Evolutionary conservation across 1,140 invertebrate species (phyloP).

Genomic region (Holotrichia oblita): DNA sequence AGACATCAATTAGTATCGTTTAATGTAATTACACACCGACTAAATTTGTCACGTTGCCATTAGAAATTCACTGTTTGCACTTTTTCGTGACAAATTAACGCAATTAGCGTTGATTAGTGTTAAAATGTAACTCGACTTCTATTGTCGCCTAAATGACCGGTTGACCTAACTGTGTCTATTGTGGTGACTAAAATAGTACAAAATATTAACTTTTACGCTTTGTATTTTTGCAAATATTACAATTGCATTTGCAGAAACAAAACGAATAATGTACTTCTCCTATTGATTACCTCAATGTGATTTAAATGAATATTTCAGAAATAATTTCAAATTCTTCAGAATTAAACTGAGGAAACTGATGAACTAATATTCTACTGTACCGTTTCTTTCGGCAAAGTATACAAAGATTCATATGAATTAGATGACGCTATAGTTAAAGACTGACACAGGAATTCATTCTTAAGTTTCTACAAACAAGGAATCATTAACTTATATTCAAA

Average conservation of each 20-base stretch:
- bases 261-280: background rate
- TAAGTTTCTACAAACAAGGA: too few relatives aligned
- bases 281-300: background rate
- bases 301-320: background rate
- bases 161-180: conserved; percentile 29
- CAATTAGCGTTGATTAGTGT: conserved; percentile 36
- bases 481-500: too few relatives aligned
- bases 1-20: conserved; percentile 33
- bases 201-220: conserved; percentile 4
- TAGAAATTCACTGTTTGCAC: conserved; percentile 36
- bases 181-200: background rate
- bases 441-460: too few relatives aligned
- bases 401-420: too few relatives aligned
- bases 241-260: background rate
- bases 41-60: conserved; percentile 36
- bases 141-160: conserved; percentile 24
- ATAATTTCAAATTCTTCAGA: background rate
- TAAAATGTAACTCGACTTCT: conserved; percentile 30
- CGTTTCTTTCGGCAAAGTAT: too few relatives aligned
- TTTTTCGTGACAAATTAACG: conserved; percentile 36
- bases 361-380: too few relatives aligned
- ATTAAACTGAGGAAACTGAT: too few relatives aligned
- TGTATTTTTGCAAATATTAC: background rate
- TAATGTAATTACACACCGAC: conserved; percentile 32
- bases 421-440: too few relatives aligned